Conservation (phyloP, 92 coral and sea anemone genomes). For the Phenganax subtilis region DNA sequence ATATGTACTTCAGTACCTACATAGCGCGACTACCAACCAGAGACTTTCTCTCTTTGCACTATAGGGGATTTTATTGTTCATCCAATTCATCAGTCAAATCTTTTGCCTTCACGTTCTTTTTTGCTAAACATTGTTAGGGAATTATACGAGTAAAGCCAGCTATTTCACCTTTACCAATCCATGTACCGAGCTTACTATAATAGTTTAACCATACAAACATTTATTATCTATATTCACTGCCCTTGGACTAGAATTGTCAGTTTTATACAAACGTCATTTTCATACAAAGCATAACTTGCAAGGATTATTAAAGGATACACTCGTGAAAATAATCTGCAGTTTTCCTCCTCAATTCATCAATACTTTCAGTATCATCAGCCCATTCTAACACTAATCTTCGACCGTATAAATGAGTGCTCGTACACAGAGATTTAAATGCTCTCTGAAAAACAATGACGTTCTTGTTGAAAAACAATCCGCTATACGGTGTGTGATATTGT, state of each 20-base stretch:
- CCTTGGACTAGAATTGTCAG: no score
- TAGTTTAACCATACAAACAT: no score
- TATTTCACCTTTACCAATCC: no score
- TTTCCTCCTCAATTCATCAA: constrained; percentile 82
- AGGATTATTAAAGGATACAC: constrained; percentile 51
- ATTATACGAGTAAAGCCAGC: no score
- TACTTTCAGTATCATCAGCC: constrained; percentile 91
- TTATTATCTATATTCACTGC: background rate
- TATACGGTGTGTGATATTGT: no score
- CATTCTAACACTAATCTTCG: constrained; percentile 92
- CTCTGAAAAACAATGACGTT: constrained; percentile 45
- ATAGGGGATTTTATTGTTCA: background rate
- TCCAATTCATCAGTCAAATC: constrained; percentile 10
- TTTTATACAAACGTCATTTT: background rate
- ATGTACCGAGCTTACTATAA: no score
- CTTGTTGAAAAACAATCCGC: no score
- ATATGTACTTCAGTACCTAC: background rate
- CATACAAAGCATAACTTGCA: background rate
- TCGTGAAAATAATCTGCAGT: constrained; percentile 86
- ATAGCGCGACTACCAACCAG: background rate
- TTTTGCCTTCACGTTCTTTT: constrained; percentile 24
- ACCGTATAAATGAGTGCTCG: constrained; percentile 95
- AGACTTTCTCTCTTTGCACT: background rate
- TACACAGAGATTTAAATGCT: constrained; percentile 83
- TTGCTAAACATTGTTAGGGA: constrained; percentile 15